Conservation (phyloP, 64 coral and sea anemone genomes). For the Acropora yongei region DNA sequence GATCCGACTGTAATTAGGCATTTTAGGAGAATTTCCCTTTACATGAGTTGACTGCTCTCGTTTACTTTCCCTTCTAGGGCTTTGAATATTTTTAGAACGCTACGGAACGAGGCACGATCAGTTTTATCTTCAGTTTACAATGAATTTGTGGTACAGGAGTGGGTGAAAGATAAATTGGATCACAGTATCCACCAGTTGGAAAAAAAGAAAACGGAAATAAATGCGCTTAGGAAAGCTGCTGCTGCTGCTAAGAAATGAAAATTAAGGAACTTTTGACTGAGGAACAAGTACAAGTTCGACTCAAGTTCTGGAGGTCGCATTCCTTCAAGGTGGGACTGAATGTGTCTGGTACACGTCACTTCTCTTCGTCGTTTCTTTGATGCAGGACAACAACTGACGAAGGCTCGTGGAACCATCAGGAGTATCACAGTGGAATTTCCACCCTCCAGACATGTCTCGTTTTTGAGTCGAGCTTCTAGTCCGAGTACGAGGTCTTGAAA, state of each 20-base stretch:
- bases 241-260: not conserved
- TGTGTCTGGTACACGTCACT: too few species aligned
- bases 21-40: not conserved
- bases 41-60: not conserved
- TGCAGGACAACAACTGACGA: too few species aligned
- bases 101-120: conserved; percentile 25
- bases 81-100: conserved; percentile 10
- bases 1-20: too few species aligned
- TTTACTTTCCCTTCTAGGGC: conserved; percentile 17
- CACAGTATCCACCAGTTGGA: conserved; percentile 13
- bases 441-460: too few species aligned
- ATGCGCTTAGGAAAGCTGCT: conserved; percentile 17
- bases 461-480: too few species aligned
- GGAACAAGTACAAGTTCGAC: too few species aligned
- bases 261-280: not conserved
- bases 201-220: not conserved
- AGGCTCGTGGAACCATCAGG: too few species aligned
- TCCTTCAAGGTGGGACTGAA: too few species aligned
- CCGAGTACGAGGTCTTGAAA: too few species aligned
- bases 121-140: conserved; percentile 20
- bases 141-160: conserved; percentile 46
- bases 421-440: too few species aligned
- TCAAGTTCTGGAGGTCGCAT: too few species aligned
- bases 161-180: conserved; percentile 60
- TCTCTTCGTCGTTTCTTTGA: too few species aligned